A percentile compares a stretch with the other conserved stretches of the same genome.
Evolutionary conservation across 2,797 vertebrate species (phyloP).

Genomic region (Brachyrhaphis roseni): DNA sequence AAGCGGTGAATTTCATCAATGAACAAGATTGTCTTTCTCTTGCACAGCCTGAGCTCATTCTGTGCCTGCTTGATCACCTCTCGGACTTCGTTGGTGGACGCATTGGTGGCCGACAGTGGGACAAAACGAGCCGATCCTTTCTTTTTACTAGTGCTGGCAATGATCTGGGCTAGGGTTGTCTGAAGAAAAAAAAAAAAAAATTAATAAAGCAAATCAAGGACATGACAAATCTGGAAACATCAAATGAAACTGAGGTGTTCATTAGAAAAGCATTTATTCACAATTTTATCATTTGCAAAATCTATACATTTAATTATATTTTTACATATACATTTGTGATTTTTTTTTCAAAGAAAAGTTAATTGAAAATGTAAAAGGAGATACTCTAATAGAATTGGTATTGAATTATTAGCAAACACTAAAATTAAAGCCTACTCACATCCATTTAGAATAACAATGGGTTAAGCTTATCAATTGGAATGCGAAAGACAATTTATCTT

Average conservation of each 20-base stretch:
- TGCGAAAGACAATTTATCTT: not conserved
- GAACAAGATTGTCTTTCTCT: constrained; percentile 95
- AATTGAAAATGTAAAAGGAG: not conserved
- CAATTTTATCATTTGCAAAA: not conserved
- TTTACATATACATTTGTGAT: not conserved
- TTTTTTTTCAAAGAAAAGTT: not conserved
- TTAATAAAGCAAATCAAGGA: not conserved
- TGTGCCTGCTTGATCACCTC: constrained; percentile 96
- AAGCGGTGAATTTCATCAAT: constrained; percentile 98
- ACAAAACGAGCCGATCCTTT: constrained; percentile 87
- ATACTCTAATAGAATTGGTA: not conserved
- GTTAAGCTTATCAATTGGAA: not conserved
- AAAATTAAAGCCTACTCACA: not conserved
- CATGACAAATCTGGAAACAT: not conserved
- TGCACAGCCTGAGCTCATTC: constrained; percentile 93
- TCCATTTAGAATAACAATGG: not conserved
- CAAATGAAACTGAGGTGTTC: not conserved
- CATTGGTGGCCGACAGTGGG: constrained; percentile 90
- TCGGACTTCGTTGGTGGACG: constrained; percentile 90
- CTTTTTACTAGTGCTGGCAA: constrained; percentile 89
- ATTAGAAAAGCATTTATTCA: not conserved
- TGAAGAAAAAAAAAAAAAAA: constrained; percentile 65
- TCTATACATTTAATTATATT: not conserved
- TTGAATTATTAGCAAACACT: not conserved
- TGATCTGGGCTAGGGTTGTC: constrained; percentile 96